Base-by-base conservation (phyloP, 1,140 invertebrate genomes). In the Homarus americanus region DNA sequence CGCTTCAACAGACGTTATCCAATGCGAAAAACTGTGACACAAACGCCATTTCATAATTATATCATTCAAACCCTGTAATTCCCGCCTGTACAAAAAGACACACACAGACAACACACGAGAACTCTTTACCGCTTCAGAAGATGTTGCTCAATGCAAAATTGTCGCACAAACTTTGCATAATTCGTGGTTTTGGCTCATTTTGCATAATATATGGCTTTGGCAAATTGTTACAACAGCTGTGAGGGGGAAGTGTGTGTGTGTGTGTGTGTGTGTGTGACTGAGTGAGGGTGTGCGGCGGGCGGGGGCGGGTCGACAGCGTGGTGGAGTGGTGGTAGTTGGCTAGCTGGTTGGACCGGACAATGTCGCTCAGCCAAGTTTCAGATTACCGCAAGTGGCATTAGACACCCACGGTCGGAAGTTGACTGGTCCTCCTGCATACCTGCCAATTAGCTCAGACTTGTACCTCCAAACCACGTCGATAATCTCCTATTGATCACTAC, bases 81-180 rank as follows among this genome's bases (percentile, higher is more conserved):
- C 15, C 20, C 53, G 24, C 17, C 9, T 49, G 20, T 24, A 58
- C 53, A 20, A 58, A 58, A 58, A 58, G 17, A 20, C 9, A n/a
- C n/a, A n/a, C n/a, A n/a, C n/a, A n/a, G n/a, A 69, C 66, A 69
- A 7, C 5, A 4, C 66, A 28, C 4, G 24, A 75, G 12, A 10
- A 40, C n/a, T 32, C 63, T 32, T 32, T 15, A 24, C 49, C 34
- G 49, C 53, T 63, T 20, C 79, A n/a, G 5, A 63, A 53, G 53
- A 63, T 82, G 36, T 63, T 63, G 49, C 49, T 36, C 53, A 82
- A 82, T 82, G 53, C n/a, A 82, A 63, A 82, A 82, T 82, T 82
- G 79, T 76, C 34, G 76, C 38, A 28, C 86, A 28, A 72, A 80
- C 41, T 88, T 88, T 63, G 72, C 86, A 80, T 88, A 88, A 88